phyloP scores from a whole-genome alignment of 2,113 vertebrate genomes.

The Forbesichthys papilliferus region DNA sequence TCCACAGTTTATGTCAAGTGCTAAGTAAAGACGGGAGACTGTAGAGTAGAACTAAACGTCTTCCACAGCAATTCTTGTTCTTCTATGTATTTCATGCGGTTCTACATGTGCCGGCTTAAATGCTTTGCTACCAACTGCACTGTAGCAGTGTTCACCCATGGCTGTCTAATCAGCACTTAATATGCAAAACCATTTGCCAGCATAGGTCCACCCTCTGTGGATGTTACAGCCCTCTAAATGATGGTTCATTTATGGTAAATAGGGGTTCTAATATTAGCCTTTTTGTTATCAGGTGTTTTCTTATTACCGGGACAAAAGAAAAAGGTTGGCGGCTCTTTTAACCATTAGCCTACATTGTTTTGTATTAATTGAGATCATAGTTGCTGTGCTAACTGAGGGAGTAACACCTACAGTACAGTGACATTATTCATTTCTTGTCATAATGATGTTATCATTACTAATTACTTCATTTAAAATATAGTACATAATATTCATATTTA shows the following conservation, averaged over 20 bases:
- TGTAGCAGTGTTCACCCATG: slow-evolving; percentile 12
- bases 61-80: not conserved
- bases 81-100: slow-evolving; percentile 4
- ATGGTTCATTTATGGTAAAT: not conserved
- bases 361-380: too few species aligned
- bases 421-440: too few species aligned
- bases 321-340: too few species aligned
- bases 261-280: too few species aligned
- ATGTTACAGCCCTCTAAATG: not conserved
- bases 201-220: not conserved
- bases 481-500: too few species aligned
- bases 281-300: too few species aligned
- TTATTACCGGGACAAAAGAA: too few species aligned
- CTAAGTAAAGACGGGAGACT: not conserved
- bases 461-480: too few species aligned
- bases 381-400: too few species aligned
- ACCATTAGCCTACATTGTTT: too few species aligned
- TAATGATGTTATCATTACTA: too few species aligned
- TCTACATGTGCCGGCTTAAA: slow-evolving; percentile 10
- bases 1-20: not conserved
- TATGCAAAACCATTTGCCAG: slow-evolving; percentile 60
- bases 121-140: not conserved
- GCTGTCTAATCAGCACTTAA: slow-evolving; percentile 44
- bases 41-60: not conserved
- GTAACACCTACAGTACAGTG: too few species aligned